These are phyloP conservation scores for Manacus vitellinus DNA, from an alignment of 2,113 vertebrate species.

Conservation along the genomic window DNA sequence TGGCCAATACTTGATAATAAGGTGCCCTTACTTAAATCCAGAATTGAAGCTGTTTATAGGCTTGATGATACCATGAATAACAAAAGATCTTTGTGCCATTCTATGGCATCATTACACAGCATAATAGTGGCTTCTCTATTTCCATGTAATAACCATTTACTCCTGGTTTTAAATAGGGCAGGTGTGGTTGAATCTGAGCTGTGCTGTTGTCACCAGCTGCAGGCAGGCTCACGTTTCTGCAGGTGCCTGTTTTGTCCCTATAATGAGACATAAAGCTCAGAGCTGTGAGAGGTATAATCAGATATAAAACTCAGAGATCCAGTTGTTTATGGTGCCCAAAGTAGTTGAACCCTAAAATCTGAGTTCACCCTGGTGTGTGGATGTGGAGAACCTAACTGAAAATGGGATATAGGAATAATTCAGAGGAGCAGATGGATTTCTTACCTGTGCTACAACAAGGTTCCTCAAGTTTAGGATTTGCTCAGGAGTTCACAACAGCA, in stretches of 20 bases:
- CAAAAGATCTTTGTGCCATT: neutral
- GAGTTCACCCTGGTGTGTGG: neutral
- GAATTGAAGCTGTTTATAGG: neutral
- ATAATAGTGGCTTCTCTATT: neutral
- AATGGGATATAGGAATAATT: neutral
- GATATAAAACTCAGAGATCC: neutral
- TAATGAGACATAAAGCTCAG: neutral
- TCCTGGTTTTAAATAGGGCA: neutral
- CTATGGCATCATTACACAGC: neutral
- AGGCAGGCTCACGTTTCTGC: neutral
- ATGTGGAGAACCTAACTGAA: neutral
- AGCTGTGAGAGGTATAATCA: neutral
- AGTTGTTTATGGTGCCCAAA: neutral
- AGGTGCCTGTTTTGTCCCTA: neutral
- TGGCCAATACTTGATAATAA: neutral
- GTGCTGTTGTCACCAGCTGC: neutral
- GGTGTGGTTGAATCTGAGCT: neutral
- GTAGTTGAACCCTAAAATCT: neutral
- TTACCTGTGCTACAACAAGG: neutral
- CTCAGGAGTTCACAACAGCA: neutral
- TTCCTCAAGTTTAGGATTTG: neutral
- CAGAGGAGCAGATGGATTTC: neutral
- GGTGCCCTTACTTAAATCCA: neutral
- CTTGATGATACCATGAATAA: neutral
- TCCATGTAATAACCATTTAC: neutral